Evolutionary conservation across 2,888 invertebrate genomes (phyloP), one percentile per base, ranked within the genome.

Genomic region (Cynaeus angustus): DNA sequence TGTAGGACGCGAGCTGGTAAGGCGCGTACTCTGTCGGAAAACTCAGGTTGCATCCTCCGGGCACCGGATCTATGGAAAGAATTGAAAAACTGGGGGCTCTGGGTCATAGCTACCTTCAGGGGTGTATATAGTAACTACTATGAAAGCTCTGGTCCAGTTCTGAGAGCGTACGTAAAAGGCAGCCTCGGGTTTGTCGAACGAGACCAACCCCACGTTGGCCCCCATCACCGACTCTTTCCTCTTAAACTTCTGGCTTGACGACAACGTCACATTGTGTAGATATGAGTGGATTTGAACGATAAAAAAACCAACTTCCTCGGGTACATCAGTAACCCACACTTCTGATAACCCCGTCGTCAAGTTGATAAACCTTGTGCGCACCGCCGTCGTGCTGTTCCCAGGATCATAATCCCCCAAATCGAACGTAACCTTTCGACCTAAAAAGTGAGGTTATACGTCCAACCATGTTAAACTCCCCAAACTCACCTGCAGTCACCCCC

Each of bases 21-120:
- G 94, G 92, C 6, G 91, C 88, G 72, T 88, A 86, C 73, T 88
- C 85, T 2, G 72, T 76, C 41, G 88, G 83, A 74, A 90, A 90
- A 77, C 91, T 91, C 88, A 91, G 87, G 79, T 92, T 94, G 81
- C 94, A 94, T 12, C 92, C 94, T 38, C 94, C 94, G 12, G 94
- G 93, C 73, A 93, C 85, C 0, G 94, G 94, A 81, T 90, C 94
- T 94, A 83, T 70, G 86, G 77, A 58, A 72, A 77, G 1, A 16
- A 28, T n/a, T 45, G 3, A n/a, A 21, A 21, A 21, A 21, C 30
- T 26, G 16, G 5, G 26, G n/a, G 14, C 9, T 28, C 8, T 28
- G 7, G 28, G 7, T 33, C 3, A n/a, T 33, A 1, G 7, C 55
- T 66, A 62, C 74, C 74, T 77, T 77, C 78, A 55, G 72, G 66